These are phyloP conservation scores for Gorsachius goisagi DNA, from an alignment of 2,113 vertebrate species.

Conservation along the genomic window DNA sequence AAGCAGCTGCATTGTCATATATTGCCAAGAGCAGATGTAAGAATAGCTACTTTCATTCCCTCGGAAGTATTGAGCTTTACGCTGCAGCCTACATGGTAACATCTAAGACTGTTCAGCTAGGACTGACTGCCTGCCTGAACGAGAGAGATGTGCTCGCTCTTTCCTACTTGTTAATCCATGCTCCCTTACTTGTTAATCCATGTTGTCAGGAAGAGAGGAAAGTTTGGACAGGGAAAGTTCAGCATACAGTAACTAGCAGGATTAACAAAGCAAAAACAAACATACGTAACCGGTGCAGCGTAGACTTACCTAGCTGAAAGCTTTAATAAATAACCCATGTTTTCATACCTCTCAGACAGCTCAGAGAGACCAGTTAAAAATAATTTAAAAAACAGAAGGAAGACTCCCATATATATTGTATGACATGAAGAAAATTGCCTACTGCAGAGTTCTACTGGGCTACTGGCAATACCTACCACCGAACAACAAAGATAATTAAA, in stretches of 20 bases:
- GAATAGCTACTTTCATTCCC: not conserved
- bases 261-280: not conserved
- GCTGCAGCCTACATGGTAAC: not conserved
- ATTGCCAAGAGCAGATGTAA: not conserved
- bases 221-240: not conserved
- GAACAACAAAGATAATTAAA: not conserved
- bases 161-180: not conserved
- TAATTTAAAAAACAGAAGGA: not conserved
- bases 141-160: not conserved
- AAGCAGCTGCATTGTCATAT: not conserved
- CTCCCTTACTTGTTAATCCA: not conserved
- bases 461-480: not conserved
- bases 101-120: not conserved
- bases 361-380: not conserved
- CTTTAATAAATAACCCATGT: not conserved
- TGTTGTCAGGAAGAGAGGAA: not conserved
- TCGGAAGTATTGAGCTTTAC: not conserved
- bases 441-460: not conserved
- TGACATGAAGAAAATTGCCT: not conserved
- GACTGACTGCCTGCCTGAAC: not conserved
- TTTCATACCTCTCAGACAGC: not conserved
- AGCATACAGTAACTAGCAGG: not conserved
- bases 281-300: accelerated
- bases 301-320: not conserved
- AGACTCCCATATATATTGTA: not conserved